Conservation (phyloP, 2,113 vertebrate genomes). For the Hemicordylus capensis region DNA sequence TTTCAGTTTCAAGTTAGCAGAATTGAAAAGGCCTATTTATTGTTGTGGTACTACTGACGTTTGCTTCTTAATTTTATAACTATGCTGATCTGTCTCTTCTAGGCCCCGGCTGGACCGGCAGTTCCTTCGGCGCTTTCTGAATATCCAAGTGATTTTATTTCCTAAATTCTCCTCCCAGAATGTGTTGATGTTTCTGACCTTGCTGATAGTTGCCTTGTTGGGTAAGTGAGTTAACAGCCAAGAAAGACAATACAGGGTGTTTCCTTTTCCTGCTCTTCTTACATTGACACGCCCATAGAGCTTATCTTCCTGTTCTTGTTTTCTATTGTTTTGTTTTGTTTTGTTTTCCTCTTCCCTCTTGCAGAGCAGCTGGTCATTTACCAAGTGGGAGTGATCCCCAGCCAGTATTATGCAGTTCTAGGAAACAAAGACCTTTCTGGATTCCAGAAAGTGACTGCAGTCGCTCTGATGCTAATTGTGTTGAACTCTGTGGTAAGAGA, state of each 20-base stretch:
- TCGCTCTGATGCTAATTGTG: constrained; percentile 84
- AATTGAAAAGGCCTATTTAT: not conserved
- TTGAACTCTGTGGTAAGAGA: constrained; percentile 88
- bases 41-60: not conserved
- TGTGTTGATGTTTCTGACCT: constrained; percentile 89
- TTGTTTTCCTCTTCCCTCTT: constrained; percentile 9
- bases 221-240: constrained; percentile 73
- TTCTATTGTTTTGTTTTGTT: too few relatives aligned
- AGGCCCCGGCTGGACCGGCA: constrained; percentile 85
- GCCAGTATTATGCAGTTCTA: constrained; percentile 90
- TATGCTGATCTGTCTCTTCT: not conserved
- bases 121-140: constrained; percentile 85
- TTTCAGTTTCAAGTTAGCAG: not conserved
- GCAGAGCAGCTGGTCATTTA: constrained; percentile 95
- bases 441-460: constrained; percentile 81
- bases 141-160: constrained; percentile 89
- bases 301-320: too few relatives aligned
- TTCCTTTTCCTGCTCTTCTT: not conserved
- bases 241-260: accelerated
- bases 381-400: constrained; percentile 93
- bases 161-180: constrained; percentile 83
- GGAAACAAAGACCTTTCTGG: constrained; percentile 82
- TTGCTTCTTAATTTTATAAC: not conserved
- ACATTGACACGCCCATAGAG: accelerated
- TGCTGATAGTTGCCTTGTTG: constrained; percentile 85